These are phyloP conservation scores for Columbina picui DNA, from an alignment of 2,113 vertebrate genomes.

Conservation along the genomic window DNA sequence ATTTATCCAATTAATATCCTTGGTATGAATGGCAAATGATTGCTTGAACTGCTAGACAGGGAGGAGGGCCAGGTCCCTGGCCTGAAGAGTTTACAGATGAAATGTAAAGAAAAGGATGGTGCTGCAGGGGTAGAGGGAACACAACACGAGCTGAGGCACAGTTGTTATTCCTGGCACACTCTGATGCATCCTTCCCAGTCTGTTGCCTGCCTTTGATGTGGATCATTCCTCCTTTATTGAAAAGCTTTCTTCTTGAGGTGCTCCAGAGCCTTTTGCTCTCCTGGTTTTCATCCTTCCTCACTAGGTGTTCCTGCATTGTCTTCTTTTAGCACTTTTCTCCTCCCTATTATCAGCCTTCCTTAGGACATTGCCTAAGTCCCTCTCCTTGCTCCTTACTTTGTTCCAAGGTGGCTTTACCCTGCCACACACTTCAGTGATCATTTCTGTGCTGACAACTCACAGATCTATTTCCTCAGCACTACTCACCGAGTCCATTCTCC, in stretches of 20 bases:
- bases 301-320: not conserved
- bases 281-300: slow-evolving; percentile 12
- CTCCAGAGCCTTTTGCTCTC: not conserved
- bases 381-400: not conserved
- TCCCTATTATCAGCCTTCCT: not conserved
- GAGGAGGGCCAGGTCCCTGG: not conserved
- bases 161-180: slow-evolving; percentile 53
- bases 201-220: slow-evolving; percentile 46
- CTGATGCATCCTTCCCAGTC: slow-evolving; percentile 31
- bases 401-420: not conserved
- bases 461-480: not conserved
- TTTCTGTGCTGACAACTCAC: not conserved
- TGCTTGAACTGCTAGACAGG: not conserved
- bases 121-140: not conserved
- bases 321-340: not conserved
- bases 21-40: not conserved
- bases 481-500: not conserved
- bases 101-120: not conserved
- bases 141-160: not conserved
- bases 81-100: slow-evolving; percentile 19
- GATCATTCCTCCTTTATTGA: slow-evolving; percentile 11
- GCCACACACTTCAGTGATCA: not conserved
- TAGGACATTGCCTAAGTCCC: not conserved
- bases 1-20: not conserved
- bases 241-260: slow-evolving; percentile 1